These are phyloP conservation scores for Drosophila prostipennis DNA, from an alignment of 2,888 invertebrate genomes.

Conservation along the genomic window DNA sequence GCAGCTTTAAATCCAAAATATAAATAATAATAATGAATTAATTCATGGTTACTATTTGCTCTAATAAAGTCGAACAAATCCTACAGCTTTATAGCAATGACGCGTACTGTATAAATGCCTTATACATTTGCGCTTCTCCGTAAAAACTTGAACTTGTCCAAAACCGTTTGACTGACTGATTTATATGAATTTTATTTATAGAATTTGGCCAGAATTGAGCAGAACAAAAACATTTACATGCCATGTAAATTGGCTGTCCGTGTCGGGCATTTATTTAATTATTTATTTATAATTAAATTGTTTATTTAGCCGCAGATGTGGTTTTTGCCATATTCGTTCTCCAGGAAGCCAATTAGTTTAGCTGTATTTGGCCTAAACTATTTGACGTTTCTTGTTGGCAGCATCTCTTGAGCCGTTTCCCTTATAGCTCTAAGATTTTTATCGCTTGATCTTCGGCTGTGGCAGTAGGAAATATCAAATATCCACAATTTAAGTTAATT, in stretches of 20 bases:
- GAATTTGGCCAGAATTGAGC: constrained; percentile 23
- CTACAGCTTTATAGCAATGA: background rate
- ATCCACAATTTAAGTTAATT: constrained; percentile 51
- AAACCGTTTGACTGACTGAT: constrained; percentile 57
- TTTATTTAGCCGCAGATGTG: constrained; percentile 58
- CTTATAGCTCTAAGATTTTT: constrained; percentile 45
- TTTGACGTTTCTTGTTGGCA: constrained; percentile 60
- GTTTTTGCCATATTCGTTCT: constrained; percentile 62
- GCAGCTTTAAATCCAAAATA: background rate
- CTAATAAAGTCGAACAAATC: background rate
- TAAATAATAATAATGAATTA: background rate
- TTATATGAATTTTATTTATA: constrained; percentile 47
- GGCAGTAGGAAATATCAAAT: constrained; percentile 26
- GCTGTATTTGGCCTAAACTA: constrained; percentile 71
- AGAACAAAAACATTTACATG: constrained; percentile 54
- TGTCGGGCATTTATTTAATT: constrained; percentile 65
- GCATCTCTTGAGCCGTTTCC: constrained; percentile 62
- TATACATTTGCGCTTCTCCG: constrained; percentile 36
- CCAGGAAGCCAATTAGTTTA: constrained; percentile 78
- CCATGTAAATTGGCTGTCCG: constrained; percentile 70
- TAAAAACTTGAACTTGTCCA: constrained; percentile 59
- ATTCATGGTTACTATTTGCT: background rate
- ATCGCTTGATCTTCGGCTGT: constrained; percentile 13
- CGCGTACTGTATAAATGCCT: constrained; percentile 11
- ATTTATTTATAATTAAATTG: constrained; percentile 79